Base-by-base conservation (phyloP, 2,888 invertebrate species). In the Dolichomitus sp. region DNA sequence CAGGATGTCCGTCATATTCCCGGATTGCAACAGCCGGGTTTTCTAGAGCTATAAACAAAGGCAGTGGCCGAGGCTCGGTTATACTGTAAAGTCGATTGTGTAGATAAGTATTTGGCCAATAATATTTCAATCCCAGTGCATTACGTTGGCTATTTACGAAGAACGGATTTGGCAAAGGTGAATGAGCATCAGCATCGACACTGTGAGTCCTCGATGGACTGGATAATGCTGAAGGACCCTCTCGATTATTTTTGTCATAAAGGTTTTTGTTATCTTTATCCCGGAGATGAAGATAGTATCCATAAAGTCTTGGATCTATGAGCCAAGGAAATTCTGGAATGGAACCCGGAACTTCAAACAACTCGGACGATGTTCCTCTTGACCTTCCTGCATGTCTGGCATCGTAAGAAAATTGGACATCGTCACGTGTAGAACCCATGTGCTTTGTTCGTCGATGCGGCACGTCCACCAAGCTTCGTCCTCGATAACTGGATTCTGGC, bases 361-460 rank as follows among this genome's bases (percentile, higher is more conserved):
- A 14, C 19, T 27, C 48, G 0, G 9, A n/a, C 11, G 42, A 59
- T 48, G 45, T 61, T 37, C 52, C 61, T 48, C 17, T 52, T n/a
- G 61, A 19, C 37, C 27, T 19, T 54, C 33, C 23, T 30, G 45
- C 37, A 23, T 68, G 40, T 61, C 14, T 19, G 30, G 61, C 23
- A 23, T 45, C 57, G 48, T 68, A 59, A 42, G 45, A 30, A 12
- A 40, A 68, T n/a, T 54, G 45, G 7, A 3, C 57, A 11, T 42
- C 12, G 12, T 73, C 72, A 17, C 27, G 4, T 12, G 37, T 17
- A 33, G 76, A 52, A 19, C 48, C 68, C 40, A 59, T 52, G 50
- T 68, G 54, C n/a, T 77, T 73, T 1, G 76, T 70, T n/a, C 72
- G 76, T 4, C 48, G 72, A 69, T 69, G 76, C 9, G 72, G 63